Evolutionary conservation across 2,113 vertebrate species (phyloP).

Genomic region (Paramisgurnus dabryanus): DNA sequence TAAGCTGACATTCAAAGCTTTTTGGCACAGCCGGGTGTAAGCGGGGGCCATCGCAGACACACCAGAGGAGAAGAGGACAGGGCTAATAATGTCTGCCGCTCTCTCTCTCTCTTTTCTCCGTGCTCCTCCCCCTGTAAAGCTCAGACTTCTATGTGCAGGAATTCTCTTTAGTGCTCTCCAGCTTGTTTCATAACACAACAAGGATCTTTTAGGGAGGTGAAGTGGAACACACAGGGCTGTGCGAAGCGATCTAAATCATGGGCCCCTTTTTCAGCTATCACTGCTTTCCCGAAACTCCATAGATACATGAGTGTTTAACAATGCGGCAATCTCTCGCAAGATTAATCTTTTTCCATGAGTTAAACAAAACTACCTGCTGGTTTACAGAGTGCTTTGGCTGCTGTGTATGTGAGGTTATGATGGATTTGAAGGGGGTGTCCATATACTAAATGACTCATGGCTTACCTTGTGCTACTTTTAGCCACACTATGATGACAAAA

Average conservation of each 20-base stretch:
- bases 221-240: slow-evolving; percentile 63
- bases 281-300: slow-evolving; percentile 11
- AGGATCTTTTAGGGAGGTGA: slow-evolving; percentile 66
- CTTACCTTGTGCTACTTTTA: slow-evolving; percentile 26
- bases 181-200: slow-evolving; percentile 67
- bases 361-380: no score
- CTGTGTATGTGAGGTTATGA: background rate
- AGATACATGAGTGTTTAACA: background rate
- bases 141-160: slow-evolving; percentile 52
- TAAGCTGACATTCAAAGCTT: slow-evolving; percentile 72
- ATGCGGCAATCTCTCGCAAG: no score
- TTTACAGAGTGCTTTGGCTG: background rate
- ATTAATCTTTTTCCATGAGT: no score
- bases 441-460: background rate
- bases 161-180: slow-evolving; percentile 66
- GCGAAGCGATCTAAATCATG: slow-evolving; percentile 63
- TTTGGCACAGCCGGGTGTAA: slow-evolving; percentile 53
- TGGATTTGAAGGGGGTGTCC: background rate
- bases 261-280: slow-evolving; percentile 27
- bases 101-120: slow-evolving; percentile 18
- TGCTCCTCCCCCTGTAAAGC: slow-evolving; percentile 41
- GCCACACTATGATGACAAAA: slow-evolving; percentile 4
- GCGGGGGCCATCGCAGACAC: slow-evolving; percentile 54
- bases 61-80: slow-evolving; percentile 43
- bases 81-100: slow-evolving; percentile 55